These are phyloP conservation scores for Muschampia plurimacula DNA, from an alignment of 2,888 invertebrate species.

Conservation along the genomic window DNA sequence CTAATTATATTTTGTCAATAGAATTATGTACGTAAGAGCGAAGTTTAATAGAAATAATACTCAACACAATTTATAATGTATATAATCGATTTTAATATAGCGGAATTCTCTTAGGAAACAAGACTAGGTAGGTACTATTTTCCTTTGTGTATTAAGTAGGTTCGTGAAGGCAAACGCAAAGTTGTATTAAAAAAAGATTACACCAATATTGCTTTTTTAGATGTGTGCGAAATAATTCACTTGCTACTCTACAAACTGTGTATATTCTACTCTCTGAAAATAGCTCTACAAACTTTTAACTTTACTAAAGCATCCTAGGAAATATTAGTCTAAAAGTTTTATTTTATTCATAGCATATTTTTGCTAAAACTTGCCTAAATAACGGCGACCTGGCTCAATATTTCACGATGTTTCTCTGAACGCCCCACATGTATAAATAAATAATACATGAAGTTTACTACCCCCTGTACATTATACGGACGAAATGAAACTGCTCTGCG, in stretches of 20 bases:
- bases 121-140: too few relatives aligned
- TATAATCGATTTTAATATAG: too few relatives aligned
- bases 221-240: background rate
- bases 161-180: too few relatives aligned
- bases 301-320: slow-evolving; percentile 17
- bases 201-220: too few relatives aligned
- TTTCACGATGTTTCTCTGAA: slow-evolving; percentile 48
- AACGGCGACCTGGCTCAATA: slow-evolving; percentile 48
- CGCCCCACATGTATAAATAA: slow-evolving; percentile 48
- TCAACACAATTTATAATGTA: too few relatives aligned
- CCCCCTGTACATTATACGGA: slow-evolving; percentile 27
- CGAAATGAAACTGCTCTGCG: slow-evolving; percentile 26
- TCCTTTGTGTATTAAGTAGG: too few relatives aligned
- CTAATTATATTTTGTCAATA: too few relatives aligned
- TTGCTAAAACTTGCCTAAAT: slow-evolving; percentile 47
- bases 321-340: slow-evolving; percentile 33
- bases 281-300: slow-evolving; percentile 22
- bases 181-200: too few relatives aligned
- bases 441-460: slow-evolving; percentile 47
- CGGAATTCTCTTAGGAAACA: too few relatives aligned
- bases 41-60: too few relatives aligned
- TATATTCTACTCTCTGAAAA: slow-evolving; percentile 12
- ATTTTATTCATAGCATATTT: slow-evolving; percentile 44
- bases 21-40: too few relatives aligned
- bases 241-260: background rate